Conservation (phyloP, 2,113 vertebrate genomes). For the Bubo bubo region DNA sequence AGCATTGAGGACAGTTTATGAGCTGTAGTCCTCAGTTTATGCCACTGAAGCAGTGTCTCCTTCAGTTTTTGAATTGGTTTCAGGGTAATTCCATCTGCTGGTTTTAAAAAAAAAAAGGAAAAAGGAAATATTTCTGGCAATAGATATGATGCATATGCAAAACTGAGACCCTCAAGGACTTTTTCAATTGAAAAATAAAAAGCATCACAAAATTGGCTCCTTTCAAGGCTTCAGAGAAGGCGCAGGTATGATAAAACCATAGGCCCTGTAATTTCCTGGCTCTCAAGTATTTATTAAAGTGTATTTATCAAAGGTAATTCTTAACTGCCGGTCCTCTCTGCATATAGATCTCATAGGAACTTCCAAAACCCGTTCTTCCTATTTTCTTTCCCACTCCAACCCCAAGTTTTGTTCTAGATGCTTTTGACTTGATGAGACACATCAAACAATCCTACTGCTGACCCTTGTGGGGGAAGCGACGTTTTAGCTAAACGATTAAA, state of each 20-base stretch:
- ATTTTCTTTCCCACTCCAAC: background rate
- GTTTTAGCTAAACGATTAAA: background rate
- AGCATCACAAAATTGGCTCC: background rate
- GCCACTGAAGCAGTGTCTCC: background rate
- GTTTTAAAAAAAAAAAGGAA: background rate
- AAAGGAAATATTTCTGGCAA: conserved; percentile 9
- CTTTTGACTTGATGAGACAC: background rate
- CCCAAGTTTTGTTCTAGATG: background rate
- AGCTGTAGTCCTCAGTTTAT: conserved; percentile 11
- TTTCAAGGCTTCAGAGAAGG: conserved; percentile 18
- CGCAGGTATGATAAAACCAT: conserved; percentile 3
- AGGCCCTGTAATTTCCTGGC: conserved; percentile 52
- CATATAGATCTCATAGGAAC: background rate
- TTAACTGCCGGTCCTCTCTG: background rate
- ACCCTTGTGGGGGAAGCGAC: background rate
- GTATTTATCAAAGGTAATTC: conserved; percentile 50
- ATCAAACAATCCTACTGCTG: background rate
- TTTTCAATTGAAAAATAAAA: conserved; percentile 2
- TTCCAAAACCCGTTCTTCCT: background rate
- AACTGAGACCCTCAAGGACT: background rate
- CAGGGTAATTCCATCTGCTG: background rate
- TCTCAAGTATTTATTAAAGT: conserved; percentile 54
- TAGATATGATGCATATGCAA: background rate
- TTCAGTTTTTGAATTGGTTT: conserved; percentile 34
- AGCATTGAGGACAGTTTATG: background rate